phyloP scores from a whole-genome alignment of 2,888 invertebrate genomes.

The Anoncus sp. region DNA sequence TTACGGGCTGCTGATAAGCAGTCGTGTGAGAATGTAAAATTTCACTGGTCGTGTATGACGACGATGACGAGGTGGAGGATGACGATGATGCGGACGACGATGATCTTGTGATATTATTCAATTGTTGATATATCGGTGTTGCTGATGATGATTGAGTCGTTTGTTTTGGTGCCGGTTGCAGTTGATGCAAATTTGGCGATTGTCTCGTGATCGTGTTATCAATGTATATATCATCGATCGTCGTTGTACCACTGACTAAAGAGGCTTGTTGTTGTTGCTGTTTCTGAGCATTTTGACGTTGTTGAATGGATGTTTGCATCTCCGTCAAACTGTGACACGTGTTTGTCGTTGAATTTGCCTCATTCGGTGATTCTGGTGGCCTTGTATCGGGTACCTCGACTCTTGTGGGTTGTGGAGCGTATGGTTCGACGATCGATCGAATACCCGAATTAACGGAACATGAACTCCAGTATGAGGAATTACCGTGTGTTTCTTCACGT shows the following conservation, averaged over 20 bases:
- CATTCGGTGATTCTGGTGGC: conserved; percentile 72
- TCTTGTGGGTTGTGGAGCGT: conserved; percentile 79
- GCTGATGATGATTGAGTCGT: conserved; percentile 75
- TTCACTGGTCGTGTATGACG: conserved; percentile 66
- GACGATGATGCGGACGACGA: conserved; percentile 73
- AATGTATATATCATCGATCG: conserved; percentile 34
- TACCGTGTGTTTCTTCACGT: conserved; percentile 58
- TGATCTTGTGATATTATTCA: conserved; percentile 74
- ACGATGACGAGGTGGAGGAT: conserved; percentile 73
- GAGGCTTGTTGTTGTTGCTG: conserved; percentile 62
- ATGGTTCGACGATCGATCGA: conserved; percentile 76
- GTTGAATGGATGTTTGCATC: conserved; percentile 77
- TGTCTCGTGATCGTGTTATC: conserved; percentile 36
- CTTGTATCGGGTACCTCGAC: conserved; percentile 80
- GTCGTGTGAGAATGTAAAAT: conserved; percentile 65
- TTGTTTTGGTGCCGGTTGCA: conserved; percentile 72
- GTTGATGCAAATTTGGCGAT: conserved; percentile 73
- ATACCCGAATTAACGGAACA: conserved; percentile 69
- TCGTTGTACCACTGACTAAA: conserved; percentile 31
- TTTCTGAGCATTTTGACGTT: conserved; percentile 52
- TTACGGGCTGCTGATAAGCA: conserved; percentile 70
- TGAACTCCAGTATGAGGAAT: conserved; percentile 74
- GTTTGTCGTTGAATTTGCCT: conserved; percentile 45
- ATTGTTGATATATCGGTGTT: conserved; percentile 78
- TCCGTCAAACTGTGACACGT: conserved; percentile 75